Percentiles rank a stretch among this genome's conserved stretches.
phyloP scores from a whole-genome alignment of 2,888 invertebrate species.

The Ommatoiulus sabulosus region DNA sequence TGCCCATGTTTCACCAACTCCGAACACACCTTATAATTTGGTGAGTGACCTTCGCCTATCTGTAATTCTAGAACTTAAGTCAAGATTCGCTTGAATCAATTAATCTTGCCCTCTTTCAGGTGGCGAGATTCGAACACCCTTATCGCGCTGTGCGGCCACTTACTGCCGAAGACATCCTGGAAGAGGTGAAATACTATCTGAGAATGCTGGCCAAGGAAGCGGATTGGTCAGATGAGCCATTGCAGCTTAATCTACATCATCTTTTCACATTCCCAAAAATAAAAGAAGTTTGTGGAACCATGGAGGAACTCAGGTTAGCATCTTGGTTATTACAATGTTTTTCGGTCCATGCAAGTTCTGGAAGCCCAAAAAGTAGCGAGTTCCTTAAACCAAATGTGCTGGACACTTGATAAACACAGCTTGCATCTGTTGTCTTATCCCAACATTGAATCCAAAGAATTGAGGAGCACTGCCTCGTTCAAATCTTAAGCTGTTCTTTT shows the following conservation, averaged over 20 bases:
- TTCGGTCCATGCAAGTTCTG: too few relatives aligned
- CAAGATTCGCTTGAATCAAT: neutral
- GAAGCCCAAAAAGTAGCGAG: too few relatives aligned
- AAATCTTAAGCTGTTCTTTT: too few relatives aligned
- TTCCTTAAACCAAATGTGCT: too few relatives aligned
- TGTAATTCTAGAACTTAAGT: neutral
- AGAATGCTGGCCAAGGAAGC: slow-evolving; percentile 15
- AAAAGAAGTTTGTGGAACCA: neutral
- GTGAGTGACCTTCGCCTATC: neutral
- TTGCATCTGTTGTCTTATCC: too few relatives aligned
- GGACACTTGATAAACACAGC: too few relatives aligned
- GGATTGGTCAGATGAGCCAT: neutral
- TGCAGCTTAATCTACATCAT: neutral
- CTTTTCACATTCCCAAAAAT: slow-evolving; percentile 46
- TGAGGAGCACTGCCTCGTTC: too few relatives aligned
- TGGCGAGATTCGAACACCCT: slow-evolving; percentile 52
- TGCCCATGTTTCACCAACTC: neutral
- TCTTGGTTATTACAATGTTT: neutral
- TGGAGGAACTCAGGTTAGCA: slow-evolving; percentile 37
- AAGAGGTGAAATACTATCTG: slow-evolving; percentile 53
- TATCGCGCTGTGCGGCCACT: neutral
- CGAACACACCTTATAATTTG: neutral
- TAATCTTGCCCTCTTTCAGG: neutral
- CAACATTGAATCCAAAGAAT: too few relatives aligned
- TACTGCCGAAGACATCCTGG: neutral